A percentile compares a stretch with the other conserved stretches of the same genome.
These are phyloP conservation scores for Bufo gargarizans DNA, from an alignment of 2,113 vertebrate species.

Conservation along the genomic window DNA sequence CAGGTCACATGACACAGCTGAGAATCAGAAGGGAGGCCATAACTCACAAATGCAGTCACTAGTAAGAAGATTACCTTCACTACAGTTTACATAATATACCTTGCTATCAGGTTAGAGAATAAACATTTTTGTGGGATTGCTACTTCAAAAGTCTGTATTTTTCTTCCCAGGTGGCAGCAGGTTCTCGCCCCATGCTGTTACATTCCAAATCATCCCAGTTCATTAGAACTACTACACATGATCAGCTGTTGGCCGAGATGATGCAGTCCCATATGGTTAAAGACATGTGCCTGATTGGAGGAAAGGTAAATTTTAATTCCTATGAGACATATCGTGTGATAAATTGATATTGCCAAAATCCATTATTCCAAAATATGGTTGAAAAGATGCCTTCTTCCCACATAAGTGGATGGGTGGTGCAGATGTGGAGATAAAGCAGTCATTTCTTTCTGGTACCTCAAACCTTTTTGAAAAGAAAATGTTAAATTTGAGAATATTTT, in stretches of 20 bases:
- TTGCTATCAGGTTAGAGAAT: too few relatives aligned
- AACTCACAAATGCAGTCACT: too few relatives aligned
- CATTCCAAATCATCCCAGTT: conserved; percentile 73
- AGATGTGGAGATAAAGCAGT: not conserved
- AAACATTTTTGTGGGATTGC: too few relatives aligned
- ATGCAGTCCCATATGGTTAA: conserved; percentile 95
- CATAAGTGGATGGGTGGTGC: not conserved
- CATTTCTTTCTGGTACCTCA: not conserved
- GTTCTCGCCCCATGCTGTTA: conserved; percentile 70
- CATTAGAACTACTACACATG: conserved; percentile 85
- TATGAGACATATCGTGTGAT: too few relatives aligned
- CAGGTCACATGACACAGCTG: too few relatives aligned
- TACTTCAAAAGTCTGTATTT: not conserved
- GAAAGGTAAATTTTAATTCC: conserved; percentile 78
- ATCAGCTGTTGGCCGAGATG: conserved; percentile 88
- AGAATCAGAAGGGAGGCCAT: too few relatives aligned
- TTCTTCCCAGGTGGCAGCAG: conserved; percentile 81
- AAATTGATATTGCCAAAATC: too few relatives aligned
- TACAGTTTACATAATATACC: too few relatives aligned
- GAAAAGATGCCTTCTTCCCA: too few relatives aligned
- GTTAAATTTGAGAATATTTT: too few relatives aligned
- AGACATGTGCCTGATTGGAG: conserved; percentile 93
- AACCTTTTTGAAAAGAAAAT: not conserved
- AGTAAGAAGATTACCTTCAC: too few relatives aligned
- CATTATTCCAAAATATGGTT: too few relatives aligned